phyloP scores from a whole-genome alignment of 2,888 invertebrate species.

The Plagodis dolabraria region DNA sequence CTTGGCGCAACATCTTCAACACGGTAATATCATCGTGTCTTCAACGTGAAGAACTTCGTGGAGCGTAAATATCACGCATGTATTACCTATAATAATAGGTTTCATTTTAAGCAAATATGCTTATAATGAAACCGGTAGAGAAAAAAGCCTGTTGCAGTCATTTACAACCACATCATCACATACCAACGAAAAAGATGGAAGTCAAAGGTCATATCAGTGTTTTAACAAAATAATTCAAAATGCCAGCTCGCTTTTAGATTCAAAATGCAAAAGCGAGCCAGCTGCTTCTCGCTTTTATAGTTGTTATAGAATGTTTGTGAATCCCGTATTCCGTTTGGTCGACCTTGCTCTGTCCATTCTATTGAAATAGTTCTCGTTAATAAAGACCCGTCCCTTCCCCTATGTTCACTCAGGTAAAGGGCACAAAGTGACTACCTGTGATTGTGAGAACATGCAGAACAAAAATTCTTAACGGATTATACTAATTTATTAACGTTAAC shows the following conservation, averaged over 20 bases:
- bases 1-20: slow-evolving; percentile 68
- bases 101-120: slow-evolving; percentile 20
- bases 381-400: slow-evolving; percentile 69
- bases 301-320: slow-evolving; percentile 27
- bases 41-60: slow-evolving; percentile 52
- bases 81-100: slow-evolving; percentile 21
- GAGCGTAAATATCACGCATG: slow-evolving; percentile 67
- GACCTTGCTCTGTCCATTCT: slow-evolving; percentile 61
- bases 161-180: too few species aligned
- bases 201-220: neutral
- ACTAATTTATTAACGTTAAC: slow-evolving; percentile 42
- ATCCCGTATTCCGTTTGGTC: slow-evolving; percentile 43
- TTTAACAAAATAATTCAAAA: slow-evolving; percentile 4
- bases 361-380: slow-evolving; percentile 71
- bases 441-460: slow-evolving; percentile 60
- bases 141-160: neutral
- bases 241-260: too few species aligned
- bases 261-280: too few species aligned
- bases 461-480: slow-evolving; percentile 49
- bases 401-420: slow-evolving; percentile 72
- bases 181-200: too few species aligned
- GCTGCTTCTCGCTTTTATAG: slow-evolving; percentile 1
- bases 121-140: slow-evolving; percentile 22
- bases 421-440: slow-evolving; percentile 71
- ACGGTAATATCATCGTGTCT: too few species aligned